Evolutionary conservation across 2,797 vertebrate species (phyloP), one percentile per base, ranked within the genome.

Genomic region (Setipinna tenuifilis): DNA sequence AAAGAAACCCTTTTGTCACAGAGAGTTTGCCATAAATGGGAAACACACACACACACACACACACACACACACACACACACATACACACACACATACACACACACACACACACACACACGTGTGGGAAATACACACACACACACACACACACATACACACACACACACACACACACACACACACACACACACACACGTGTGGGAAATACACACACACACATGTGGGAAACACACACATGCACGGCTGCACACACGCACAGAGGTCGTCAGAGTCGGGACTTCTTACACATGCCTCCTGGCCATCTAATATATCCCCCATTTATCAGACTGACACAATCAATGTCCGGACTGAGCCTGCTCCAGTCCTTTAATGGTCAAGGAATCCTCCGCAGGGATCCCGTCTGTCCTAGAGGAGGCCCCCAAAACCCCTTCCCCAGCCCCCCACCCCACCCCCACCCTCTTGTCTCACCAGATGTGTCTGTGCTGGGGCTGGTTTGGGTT

Each of bases 291-390:
- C 80, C 86, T 86, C 85, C 84, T 88, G 86, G 91, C 89, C 85
- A 81, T 81, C 84, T 85, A 82, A 7, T 46, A 7, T 46, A 78
- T 87, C 44, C 88, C 85, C 83, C 85, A 87, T 92, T 90, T 88
- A 91, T 92, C 88, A 87, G 35, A 87, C 81, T 62, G 59, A 62
- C 7, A 82, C 46, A 83, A 88, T 92, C 90, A 88, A 88, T 92
- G 88, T 86, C 50, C 25, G 10, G 16, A 35, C 65, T 62, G 83
- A 82, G 71, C 54, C 59, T 12, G 44, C 61, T 81, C 83, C 61
- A 28, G 86, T 89, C 82, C 86, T 90, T 84, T 88, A 84, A 71
- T 65, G 28, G 85, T 84, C 82, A 86, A 78, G 68, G 82, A n/a
- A 44, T 83, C 28, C 25, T 83, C 28, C 87, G 71, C 82, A 65